phyloP scores from a whole-genome alignment of 2,888 invertebrate species.

The Chymomyza fuscimana region DNA sequence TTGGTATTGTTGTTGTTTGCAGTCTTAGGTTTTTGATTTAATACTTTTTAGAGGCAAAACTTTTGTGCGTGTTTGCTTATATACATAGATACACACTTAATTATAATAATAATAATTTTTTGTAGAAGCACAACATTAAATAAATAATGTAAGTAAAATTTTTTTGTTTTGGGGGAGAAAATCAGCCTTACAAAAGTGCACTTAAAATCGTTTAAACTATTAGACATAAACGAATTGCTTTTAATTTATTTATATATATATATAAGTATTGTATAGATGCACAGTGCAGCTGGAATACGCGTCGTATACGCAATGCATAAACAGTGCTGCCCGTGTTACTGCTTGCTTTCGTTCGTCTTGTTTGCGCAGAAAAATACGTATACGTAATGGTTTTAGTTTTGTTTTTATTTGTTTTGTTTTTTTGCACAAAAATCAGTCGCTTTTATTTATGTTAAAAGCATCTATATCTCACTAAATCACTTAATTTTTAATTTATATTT shows the following conservation, averaged over 20 bases:
- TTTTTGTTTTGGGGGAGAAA: conserved; percentile 55
- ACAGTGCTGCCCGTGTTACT: conserved; percentile 5
- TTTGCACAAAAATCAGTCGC: conserved; percentile 55
- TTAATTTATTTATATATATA: conserved; percentile 31
- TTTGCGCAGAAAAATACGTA: not conserved
- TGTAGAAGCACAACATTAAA: conserved; percentile 79
- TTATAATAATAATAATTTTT: not conserved
- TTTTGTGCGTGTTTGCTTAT: conserved; percentile 1
- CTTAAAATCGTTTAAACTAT: conserved; percentile 65
- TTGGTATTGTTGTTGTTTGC: not conserved
- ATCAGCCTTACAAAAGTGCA: conserved; percentile 79
- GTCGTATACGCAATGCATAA: conserved; percentile 56
- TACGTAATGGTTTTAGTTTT: not conserved
- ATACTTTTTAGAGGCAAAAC: not conserved
- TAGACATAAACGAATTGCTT: conserved; percentile 67
- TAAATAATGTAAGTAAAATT: conserved; percentile 39
- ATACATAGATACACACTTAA: not conserved
- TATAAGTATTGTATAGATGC: not conserved
- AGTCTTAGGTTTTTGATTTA: conserved; percentile 22
- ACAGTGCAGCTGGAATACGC: conserved; percentile 51
- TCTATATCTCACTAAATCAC: conserved; percentile 8
- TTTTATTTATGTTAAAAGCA: conserved; percentile 19
- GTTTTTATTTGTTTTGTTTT: conserved; percentile 3
- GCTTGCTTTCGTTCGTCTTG: not conserved
- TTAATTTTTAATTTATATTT: conserved; percentile 12